phyloP scores from a whole-genome alignment of 53 echinoderm and acorn worm species.

The Mesocentrotus franciscanus region DNA sequence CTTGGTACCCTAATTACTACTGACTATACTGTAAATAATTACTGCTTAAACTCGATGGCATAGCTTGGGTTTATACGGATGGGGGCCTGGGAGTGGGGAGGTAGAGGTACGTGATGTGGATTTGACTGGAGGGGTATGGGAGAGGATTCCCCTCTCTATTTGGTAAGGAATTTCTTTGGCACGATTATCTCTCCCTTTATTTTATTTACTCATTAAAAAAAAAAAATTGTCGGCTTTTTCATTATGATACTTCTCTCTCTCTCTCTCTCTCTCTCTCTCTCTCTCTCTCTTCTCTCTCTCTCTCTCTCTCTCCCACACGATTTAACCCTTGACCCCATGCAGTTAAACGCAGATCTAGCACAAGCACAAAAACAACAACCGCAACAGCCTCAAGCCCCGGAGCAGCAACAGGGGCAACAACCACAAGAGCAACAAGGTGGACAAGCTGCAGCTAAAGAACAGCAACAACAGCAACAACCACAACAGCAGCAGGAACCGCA shows the following conservation, averaged over 20 bases:
- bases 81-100: background rate
- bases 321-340: background rate
- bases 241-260: background rate
- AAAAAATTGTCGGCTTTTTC: background rate
- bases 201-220: too few relatives aligned
- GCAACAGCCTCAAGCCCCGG: background rate
- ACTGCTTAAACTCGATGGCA: background rate
- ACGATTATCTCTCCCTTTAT: too few relatives aligned
- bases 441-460: background rate
- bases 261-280: background rate
- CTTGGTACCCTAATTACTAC: too few relatives aligned
- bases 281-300: background rate
- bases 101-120: background rate
- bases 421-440: background rate
- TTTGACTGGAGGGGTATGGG: too few relatives aligned
- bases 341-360: constrained; percentile 9
- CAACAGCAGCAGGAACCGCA: constrained; percentile 23
- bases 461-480: background rate
- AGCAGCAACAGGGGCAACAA: background rate
- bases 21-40: background rate
- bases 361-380: background rate
- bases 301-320: background rate
- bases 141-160: too few relatives aligned
- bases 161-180: too few relatives aligned
- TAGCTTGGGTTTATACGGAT: background rate